phyloP scores from a whole-genome alignment of 1,140 invertebrate species.

The Ceratoteleas bidentatus region DNA sequence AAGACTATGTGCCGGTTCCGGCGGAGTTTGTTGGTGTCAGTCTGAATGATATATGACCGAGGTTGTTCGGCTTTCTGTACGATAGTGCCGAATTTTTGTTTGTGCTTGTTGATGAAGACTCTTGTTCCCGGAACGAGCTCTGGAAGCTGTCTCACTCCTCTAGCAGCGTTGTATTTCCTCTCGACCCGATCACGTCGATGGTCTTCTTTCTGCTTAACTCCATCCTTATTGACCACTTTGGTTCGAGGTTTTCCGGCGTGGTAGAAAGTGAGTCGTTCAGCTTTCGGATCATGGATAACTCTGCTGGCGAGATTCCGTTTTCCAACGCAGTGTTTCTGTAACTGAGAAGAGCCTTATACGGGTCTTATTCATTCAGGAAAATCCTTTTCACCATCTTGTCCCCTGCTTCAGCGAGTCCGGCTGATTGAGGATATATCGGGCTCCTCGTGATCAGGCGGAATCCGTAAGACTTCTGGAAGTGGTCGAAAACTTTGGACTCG shows the following conservation, averaged over 20 bases:
- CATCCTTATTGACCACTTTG: background rate
- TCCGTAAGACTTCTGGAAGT: background rate
- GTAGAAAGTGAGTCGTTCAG: background rate
- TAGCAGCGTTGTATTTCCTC: background rate
- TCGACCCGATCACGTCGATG: background rate
- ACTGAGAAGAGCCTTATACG: background rate
- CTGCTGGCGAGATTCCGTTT: background rate
- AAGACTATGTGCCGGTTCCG: background rate
- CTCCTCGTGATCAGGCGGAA: background rate
- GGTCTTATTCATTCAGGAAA: background rate
- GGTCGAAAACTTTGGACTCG: background rate
- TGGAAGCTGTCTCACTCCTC: background rate
- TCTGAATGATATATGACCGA: background rate
- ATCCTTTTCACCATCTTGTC: constrained; percentile 2
- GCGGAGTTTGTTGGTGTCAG: background rate
- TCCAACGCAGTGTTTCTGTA: background rate
- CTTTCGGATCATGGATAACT: background rate
- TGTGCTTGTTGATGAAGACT: background rate
- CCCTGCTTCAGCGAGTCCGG: background rate
- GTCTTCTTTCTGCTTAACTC: background rate
- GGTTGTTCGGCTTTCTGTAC: constrained; percentile 1
- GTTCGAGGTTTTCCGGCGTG: background rate
- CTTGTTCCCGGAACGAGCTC: background rate
- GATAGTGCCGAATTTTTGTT: background rate
- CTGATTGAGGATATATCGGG: background rate